Evolutionary conservation across 2,113 vertebrate genomes (phyloP).

Genomic region (human (Homo sapiens)): DNA sequence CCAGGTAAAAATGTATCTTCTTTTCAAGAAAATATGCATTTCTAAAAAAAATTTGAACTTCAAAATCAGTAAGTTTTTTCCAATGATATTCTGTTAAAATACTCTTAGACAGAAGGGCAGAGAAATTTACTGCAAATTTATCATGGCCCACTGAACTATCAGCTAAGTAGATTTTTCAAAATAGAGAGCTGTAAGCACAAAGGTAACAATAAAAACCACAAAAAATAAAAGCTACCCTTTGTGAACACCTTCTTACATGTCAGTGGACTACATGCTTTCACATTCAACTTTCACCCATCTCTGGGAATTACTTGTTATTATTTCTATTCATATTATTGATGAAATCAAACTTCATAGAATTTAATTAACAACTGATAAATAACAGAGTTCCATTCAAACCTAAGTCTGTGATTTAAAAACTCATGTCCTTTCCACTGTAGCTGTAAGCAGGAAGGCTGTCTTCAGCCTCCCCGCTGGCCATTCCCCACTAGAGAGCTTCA

Average conservation of each 20-base stretch:
- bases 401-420: background rate
- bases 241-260: background rate
- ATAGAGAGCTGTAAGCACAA: background rate
- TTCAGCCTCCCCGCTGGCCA: background rate
- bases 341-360: background rate
- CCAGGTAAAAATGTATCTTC: background rate
- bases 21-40: constrained; percentile 33
- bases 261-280: background rate
- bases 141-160: background rate
- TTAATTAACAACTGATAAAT: background rate
- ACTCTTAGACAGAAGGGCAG: background rate
- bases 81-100: background rate
- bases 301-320: background rate
- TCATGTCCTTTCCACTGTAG: background rate
- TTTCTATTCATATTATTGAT: background rate
- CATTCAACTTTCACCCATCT: background rate
- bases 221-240: background rate
- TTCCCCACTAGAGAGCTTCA: background rate
- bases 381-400: background rate
- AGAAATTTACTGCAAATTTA: background rate
- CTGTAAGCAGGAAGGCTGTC: background rate
- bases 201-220: background rate
- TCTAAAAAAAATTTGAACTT: constrained; percentile 20
- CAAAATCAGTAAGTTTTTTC: background rate
- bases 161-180: constrained; percentile 19